These are phyloP conservation scores for Ispidina picta DNA, from an alignment of 2,797 vertebrate genomes.

Conservation along the genomic window DNA sequence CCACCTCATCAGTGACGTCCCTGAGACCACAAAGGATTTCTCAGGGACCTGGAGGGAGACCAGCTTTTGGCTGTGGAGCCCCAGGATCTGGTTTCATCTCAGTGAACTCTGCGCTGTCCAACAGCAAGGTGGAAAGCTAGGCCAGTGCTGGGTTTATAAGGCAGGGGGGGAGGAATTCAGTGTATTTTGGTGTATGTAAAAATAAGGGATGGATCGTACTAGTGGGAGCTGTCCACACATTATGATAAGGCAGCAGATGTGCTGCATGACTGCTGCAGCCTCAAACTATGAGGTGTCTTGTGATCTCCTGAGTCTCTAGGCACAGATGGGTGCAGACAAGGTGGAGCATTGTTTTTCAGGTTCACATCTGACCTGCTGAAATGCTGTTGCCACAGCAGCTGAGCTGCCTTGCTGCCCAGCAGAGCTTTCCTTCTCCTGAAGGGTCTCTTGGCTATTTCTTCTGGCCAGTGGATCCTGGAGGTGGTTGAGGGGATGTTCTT, in stretches of 20 bases:
- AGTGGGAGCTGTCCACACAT: not conserved
- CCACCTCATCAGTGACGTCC: conserved; percentile 52
- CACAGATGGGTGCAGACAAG: not conserved
- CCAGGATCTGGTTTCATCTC: conserved; percentile 5
- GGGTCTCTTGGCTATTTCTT: not conserved
- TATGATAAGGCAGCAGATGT: not conserved
- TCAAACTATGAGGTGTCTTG: not conserved
- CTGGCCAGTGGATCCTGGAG: not conserved
- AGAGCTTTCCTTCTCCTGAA: not conserved
- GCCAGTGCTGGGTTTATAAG: conserved; percentile 13
- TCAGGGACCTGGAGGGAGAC: not conserved
- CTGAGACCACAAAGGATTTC: not conserved
- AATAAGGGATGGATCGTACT: conserved; percentile 7
- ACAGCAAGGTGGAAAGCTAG: conserved; percentile 1
- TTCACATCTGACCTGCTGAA: not conserved
- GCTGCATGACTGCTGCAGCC: not conserved
- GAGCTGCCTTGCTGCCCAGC: not conserved
- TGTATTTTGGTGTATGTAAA: conserved; percentile 32
- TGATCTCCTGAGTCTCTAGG: not conserved
- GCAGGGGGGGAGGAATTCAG: not conserved
- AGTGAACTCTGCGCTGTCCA: conserved; percentile 47
- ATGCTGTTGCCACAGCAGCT: not conserved
- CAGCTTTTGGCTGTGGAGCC: not conserved
- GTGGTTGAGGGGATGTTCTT: not conserved
- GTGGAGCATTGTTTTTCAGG: not conserved